Evolutionary conservation across 2,113 vertebrate genomes (phyloP).

Genomic region (Enhydra lutris): DNA sequence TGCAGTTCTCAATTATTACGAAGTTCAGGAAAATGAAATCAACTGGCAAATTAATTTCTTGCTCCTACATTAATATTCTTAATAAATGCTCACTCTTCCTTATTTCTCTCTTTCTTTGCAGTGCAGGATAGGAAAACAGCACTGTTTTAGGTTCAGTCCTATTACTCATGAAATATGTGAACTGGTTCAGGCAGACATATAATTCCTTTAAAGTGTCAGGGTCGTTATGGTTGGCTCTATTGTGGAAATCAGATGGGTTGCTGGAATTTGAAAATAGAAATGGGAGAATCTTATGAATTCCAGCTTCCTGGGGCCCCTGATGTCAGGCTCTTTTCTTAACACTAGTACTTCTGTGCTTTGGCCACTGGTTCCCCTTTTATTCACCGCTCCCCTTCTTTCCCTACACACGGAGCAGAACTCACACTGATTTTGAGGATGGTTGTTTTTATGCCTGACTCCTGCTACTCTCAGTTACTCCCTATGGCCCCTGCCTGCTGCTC

Average conservation of each 20-base stretch:
- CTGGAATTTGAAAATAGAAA: neutral
- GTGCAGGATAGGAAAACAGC: neutral
- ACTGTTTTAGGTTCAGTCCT: neutral
- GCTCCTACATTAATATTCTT: neutral
- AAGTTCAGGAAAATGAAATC: neutral
- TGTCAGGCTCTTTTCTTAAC: fast-evolving
- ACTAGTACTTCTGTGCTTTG: fast-evolving
- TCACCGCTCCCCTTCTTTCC: fast-evolving
- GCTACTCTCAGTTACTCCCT: neutral
- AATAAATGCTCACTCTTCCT: neutral
- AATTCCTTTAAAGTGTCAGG: neutral
- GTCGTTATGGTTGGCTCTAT: fast-evolving
- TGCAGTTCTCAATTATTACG: neutral
- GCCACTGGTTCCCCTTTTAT: fast-evolving
- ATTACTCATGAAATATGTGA: neutral
- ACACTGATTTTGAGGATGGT: neutral
- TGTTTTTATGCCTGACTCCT: neutral
- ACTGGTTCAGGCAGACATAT: neutral
- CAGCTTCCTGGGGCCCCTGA: neutral
- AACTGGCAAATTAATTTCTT: neutral
- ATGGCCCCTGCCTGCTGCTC: no score
- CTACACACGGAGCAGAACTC: neutral
- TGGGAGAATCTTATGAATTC: no score
- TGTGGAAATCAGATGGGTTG: neutral
- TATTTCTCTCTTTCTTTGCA: no score